Percentiles rank a stretch among this genome's conserved stretches.
phyloP scores from a whole-genome alignment of 2,113 vertebrate genomes.

The Zapus hudsonius region DNA sequence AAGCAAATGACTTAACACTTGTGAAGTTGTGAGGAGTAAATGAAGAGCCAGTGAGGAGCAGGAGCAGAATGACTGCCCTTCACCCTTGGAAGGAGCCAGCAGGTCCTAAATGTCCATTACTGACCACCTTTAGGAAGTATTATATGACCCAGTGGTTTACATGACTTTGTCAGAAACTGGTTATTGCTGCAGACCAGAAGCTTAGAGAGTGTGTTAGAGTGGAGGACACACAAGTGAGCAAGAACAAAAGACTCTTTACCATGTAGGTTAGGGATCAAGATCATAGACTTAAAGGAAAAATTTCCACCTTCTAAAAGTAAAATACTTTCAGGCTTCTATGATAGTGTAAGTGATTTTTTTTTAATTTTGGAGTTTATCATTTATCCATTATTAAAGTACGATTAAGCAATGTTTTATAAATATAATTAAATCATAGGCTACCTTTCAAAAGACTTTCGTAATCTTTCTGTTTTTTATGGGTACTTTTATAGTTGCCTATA shows the following conservation, averaged over 20 bases:
- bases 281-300: not conserved
- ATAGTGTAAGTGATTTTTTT: slow-evolving; percentile 44
- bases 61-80: not conserved
- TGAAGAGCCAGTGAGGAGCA: not conserved
- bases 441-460: slow-evolving; percentile 41
- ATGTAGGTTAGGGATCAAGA: not conserved
- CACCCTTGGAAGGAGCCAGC: not conserved
- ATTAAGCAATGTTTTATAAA: slow-evolving; percentile 49
- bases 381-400: slow-evolving; percentile 55
- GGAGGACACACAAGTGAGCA: not conserved
- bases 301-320: slow-evolving; percentile 38
- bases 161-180: slow-evolving; percentile 10
- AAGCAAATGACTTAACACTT: slow-evolving; percentile 44
- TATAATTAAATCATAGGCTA: slow-evolving; percentile 33
- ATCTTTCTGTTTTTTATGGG: slow-evolving; percentile 33
- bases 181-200: not conserved
- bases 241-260: not conserved
- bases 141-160: slow-evolving; percentile 32
- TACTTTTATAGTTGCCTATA: slow-evolving; percentile 17
- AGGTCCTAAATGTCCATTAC: slow-evolving; percentile 29
- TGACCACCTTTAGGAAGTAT: slow-evolving; percentile 11
- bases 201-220: slow-evolving; percentile 36
- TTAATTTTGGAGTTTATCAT: slow-evolving; percentile 49
- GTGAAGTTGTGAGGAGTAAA: slow-evolving; percentile 28
- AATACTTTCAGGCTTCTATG: slow-evolving; percentile 52